These are phyloP conservation scores for Microcebus griseorufus DNA, from an alignment of 2,113 vertebrate species.

Conservation along the genomic window DNA sequence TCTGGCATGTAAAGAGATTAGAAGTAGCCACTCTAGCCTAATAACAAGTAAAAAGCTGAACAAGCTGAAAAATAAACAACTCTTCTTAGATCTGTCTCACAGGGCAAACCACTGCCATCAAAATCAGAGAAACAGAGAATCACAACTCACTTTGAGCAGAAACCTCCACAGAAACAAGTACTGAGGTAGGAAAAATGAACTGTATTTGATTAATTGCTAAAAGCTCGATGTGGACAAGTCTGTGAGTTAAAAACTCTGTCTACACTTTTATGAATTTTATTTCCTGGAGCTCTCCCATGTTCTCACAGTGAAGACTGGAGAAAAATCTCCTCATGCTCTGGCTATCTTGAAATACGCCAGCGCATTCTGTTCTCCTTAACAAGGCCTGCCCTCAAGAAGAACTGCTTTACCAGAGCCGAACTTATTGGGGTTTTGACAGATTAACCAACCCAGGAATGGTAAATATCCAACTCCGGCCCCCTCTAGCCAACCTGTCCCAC, in stretches of 20 bases:
- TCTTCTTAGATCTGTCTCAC: background rate
- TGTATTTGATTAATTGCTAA: background rate
- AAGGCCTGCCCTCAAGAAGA: background rate
- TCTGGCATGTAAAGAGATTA: background rate
- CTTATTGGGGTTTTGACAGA: background rate
- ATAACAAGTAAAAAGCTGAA: conserved; percentile 20
- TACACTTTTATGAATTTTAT: background rate
- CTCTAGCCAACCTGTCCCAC: background rate
- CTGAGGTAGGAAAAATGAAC: background rate
- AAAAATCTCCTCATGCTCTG: background rate
- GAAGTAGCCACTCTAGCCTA: background rate
- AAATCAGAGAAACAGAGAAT: background rate
- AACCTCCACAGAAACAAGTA: background rate
- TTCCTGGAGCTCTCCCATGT: background rate
- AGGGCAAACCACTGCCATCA: background rate
- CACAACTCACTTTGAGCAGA: background rate
- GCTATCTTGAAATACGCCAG: background rate
- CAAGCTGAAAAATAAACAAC: background rate
- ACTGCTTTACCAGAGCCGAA: background rate
- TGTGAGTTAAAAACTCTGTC: background rate
- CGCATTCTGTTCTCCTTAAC: background rate
- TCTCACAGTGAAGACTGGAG: background rate
- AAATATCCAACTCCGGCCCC: background rate
- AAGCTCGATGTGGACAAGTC: background rate
- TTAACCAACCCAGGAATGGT: background rate